Evolutionary conservation across 1,140 invertebrate genomes (phyloP).

Genomic region (Frieseomelitta varia): DNA sequence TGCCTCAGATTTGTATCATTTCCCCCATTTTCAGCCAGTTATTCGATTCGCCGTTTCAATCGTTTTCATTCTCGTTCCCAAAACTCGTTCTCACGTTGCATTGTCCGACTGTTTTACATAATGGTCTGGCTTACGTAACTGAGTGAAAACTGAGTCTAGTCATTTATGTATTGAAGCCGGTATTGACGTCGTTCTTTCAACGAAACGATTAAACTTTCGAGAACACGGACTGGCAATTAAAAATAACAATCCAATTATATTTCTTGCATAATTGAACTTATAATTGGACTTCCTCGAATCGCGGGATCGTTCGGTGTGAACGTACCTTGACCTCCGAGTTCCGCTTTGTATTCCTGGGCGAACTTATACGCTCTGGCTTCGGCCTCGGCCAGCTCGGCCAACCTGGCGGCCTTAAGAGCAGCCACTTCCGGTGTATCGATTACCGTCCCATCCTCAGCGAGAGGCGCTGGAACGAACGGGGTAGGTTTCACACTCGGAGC

Average conservation of each 20-base stretch:
- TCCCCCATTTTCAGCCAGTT: not conserved
- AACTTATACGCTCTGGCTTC: constrained; percentile 82
- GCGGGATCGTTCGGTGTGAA: not conserved
- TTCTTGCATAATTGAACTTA: not conserved
- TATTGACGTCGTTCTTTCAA: not conserved
- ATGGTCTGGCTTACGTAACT: not conserved
- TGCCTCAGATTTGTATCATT: not conserved
- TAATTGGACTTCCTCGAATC: not conserved
- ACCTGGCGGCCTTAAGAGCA: constrained; percentile 80
- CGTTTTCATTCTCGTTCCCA: not conserved
- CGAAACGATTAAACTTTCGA: not conserved
- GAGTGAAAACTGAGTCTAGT: not conserved
- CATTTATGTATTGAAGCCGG: not conserved
- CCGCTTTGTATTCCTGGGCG: constrained; percentile 71
- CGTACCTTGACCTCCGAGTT: constrained; percentile 73
- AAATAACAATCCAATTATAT: not conserved
- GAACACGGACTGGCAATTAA: not conserved
- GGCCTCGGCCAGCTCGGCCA: constrained; percentile 78
- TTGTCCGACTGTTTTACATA: not conserved
- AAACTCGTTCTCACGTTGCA: not conserved
- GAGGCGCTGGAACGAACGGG: constrained; percentile 81
- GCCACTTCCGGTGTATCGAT: constrained; percentile 85
- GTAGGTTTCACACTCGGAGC: constrained; percentile 53
- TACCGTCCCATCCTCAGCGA: constrained; percentile 83
- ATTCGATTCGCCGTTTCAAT: not conserved